Percentiles rank a stretch among this genome's conserved stretches.
These are phyloP conservation scores for Ia io DNA, from an alignment of 2,113 vertebrate genomes.

Conservation along the genomic window DNA sequence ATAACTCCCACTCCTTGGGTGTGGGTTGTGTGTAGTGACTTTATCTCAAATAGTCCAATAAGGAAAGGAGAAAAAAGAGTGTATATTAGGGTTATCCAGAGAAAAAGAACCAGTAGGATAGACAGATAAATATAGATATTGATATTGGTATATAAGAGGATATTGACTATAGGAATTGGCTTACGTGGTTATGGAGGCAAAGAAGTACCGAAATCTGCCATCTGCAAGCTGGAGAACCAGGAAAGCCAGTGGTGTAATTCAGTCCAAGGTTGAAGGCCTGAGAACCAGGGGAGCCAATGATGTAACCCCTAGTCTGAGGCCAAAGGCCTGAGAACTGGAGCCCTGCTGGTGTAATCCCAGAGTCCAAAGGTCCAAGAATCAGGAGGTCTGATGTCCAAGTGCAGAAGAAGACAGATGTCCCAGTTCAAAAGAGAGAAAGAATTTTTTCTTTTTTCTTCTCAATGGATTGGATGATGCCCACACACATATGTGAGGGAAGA, in stretches of 20 bases:
- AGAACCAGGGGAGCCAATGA: neutral
- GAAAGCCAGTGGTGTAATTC: neutral
- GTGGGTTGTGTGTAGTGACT: neutral
- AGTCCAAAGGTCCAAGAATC: neutral
- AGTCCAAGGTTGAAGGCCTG: neutral
- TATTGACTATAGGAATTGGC: neutral
- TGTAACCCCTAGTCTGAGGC: neutral
- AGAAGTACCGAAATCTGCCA: neutral
- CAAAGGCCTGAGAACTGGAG: neutral
- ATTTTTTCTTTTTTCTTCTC: neutral
- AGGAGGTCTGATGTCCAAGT: neutral
- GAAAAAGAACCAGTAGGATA: neutral
- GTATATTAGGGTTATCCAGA: neutral
- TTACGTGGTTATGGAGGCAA: neutral
- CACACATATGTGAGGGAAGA: neutral
- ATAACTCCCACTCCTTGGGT: neutral
- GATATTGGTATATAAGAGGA: neutral
- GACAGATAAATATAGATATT: neutral
- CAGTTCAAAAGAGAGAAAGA: neutral
- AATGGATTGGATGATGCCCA: neutral
- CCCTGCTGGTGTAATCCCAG: neutral
- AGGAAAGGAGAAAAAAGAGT: neutral
- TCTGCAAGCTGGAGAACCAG: neutral
- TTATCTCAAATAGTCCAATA: neutral
- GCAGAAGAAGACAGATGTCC: neutral